phyloP scores from a whole-genome alignment of 2,113 vertebrate genomes.

The Percina caprodes region DNA sequence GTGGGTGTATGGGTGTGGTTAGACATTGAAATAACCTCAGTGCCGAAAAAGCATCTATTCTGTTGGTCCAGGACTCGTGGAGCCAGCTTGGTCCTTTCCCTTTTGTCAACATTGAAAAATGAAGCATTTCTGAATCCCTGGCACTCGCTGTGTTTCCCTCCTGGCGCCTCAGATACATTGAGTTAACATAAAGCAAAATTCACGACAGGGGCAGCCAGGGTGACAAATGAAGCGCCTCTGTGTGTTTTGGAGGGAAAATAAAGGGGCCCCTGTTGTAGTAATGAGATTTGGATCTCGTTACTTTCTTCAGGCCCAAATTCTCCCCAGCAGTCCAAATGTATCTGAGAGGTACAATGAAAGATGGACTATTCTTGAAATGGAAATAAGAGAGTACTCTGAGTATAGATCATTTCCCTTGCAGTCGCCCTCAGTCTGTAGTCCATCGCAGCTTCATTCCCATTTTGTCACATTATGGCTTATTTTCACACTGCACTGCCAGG shows the following conservation, averaged over 20 bases:
- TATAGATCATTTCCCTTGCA: slow-evolving; percentile 61
- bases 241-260: slow-evolving; percentile 74
- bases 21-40: slow-evolving; percentile 61
- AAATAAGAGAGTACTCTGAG: slow-evolving; percentile 58
- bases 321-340: slow-evolving; percentile 45
- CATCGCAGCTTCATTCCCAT: slow-evolving; percentile 49
- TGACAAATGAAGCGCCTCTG: slow-evolving; percentile 79
- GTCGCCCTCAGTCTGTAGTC: slow-evolving; percentile 45
- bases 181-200: slow-evolving; percentile 81
- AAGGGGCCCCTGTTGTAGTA: slow-evolving; percentile 62
- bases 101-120: slow-evolving; percentile 80
- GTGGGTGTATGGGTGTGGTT: slow-evolving; percentile 33
- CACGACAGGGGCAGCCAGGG: slow-evolving; percentile 56
- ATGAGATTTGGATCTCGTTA: slow-evolving; percentile 67
- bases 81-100: slow-evolving; percentile 61
- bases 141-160: slow-evolving; percentile 71
- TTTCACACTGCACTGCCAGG: slow-evolving; percentile 43
- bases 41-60: slow-evolving; percentile 61
- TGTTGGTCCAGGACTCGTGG: slow-evolving; percentile 56
- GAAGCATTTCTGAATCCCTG: slow-evolving; percentile 63
- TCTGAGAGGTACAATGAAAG: slow-evolving; percentile 47
- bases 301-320: slow-evolving; percentile 63
- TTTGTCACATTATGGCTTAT: slow-evolving; percentile 70
- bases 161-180: slow-evolving; percentile 73
- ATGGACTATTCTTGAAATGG: slow-evolving; percentile 61